Percentiles rank a stretch among this genome's conserved stretches.
Conservation (phyloP, 1,140 invertebrate species). For the Gryon sp. region DNA sequence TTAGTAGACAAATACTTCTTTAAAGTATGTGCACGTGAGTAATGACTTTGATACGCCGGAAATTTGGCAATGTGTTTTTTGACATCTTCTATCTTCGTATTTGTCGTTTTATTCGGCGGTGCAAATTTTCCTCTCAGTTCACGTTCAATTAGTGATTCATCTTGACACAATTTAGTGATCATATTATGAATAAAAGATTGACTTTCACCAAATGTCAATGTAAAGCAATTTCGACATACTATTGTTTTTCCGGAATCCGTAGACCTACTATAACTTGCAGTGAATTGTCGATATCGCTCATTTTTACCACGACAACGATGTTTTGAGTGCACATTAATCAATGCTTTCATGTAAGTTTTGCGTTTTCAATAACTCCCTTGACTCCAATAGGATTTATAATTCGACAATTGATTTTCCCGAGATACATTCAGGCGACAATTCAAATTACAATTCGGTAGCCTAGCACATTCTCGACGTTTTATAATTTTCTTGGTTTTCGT, state of each 20-base stretch:
- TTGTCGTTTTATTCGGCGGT: conserved; percentile 14
- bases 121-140: neutral
- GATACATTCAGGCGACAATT: too few species aligned
- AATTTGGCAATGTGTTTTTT: conserved; percentile 31
- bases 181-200: conserved; percentile 11
- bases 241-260: conserved; percentile 9
- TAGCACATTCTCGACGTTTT: too few species aligned
- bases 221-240: conserved; percentile 27
- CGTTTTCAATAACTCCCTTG: too few species aligned
- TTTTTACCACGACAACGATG: too few species aligned
- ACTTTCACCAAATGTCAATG: conserved; percentile 9
- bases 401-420: too few species aligned
- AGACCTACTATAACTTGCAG: neutral
- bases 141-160: neutral
- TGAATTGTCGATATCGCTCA: too few species aligned
- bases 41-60: conserved; percentile 42
- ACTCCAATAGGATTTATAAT: too few species aligned
- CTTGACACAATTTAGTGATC: neutral
- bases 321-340: too few species aligned
- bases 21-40: conserved; percentile 17
- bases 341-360: too few species aligned
- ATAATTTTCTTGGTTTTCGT: too few species aligned
- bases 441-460: too few species aligned
- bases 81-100: conserved; percentile 18
- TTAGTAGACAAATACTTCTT: conserved; percentile 29